Percentiles rank a stretch among this genome's conserved stretches.
phyloP scores from a whole-genome alignment of 1,140 invertebrate species.

The Lepeophtheirus salmonis region DNA sequence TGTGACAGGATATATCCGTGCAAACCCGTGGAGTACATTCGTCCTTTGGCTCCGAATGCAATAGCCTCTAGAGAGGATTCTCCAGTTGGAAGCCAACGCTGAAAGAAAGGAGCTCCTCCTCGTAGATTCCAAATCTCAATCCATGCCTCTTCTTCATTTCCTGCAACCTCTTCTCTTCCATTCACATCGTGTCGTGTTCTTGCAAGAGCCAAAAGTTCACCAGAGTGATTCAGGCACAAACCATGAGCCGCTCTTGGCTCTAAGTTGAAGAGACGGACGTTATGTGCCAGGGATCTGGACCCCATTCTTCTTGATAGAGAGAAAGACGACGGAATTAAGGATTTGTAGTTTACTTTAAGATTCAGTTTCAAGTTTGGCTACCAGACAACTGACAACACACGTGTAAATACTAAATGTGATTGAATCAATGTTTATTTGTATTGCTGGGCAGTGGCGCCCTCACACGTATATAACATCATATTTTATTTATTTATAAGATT shows the following conservation, averaged over 20 bases:
- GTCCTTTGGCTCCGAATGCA: background rate
- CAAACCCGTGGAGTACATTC: background rate
- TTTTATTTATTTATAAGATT: too few relatives aligned
- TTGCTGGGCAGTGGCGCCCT: too few relatives aligned
- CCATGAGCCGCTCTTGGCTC: background rate
- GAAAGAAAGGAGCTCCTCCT: background rate
- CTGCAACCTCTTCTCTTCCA: background rate
- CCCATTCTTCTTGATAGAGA: too few relatives aligned
- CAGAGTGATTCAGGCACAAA: background rate
- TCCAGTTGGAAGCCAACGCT: background rate
- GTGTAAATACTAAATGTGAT: too few relatives aligned
- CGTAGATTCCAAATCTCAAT: background rate
- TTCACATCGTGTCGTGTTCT: background rate
- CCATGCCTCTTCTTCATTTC: background rate
- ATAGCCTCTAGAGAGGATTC: background rate
- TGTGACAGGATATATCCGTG: background rate
- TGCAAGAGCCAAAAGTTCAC: background rate
- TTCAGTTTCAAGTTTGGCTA: too few relatives aligned
- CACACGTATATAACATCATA: too few relatives aligned
- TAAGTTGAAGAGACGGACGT: background rate
- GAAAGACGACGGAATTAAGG: too few relatives aligned
- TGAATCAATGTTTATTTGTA: too few relatives aligned
- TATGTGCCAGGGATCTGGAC: background rate
- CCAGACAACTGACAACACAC: too few relatives aligned
- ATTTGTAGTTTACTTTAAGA: too few relatives aligned